Evolutionary conservation across 2,113 vertebrate species (phyloP), one percentile per base, ranked within the genome.

Genomic region (Leptosomus discolor): DNA sequence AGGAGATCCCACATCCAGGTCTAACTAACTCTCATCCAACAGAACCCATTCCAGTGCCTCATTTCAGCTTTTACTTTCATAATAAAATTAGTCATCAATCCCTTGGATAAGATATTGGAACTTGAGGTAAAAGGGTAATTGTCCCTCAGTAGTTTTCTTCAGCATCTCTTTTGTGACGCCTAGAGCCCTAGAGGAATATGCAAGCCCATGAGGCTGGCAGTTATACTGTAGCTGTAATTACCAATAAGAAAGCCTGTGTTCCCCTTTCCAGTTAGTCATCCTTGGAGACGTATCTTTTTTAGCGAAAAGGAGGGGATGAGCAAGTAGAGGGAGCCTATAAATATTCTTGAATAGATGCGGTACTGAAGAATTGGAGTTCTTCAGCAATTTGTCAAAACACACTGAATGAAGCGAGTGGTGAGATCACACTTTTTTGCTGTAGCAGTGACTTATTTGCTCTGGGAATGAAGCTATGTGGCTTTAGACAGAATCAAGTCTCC

Each of bases 341-440:
- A 64, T 95, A 89, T n/a, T 88, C 71, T 68, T 92, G 64, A 93
- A 84, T 91, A 96, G 48, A 51, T 64, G 24, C 0, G 0, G 53
- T 57, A 64, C 56, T 73, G n/a, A 90, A 88, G 67, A 97, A 92
- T 32, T 74, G 15, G 37, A 78, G 68, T 64, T 93, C 34, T 94
- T 90, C 60, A 75, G 69, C 81, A 78, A 78, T 92, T 83, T 94
- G 83, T 96, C 94, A 95, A 96, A 97, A 86, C 64, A 94, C 27
- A 88, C 10, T 0, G 0, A 86, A 78, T 15, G 16, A 92, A 93
- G 29, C 0, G 0, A 82, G 54, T 20, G 34, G 9, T 90, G 76
- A 80, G 58, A 70, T 90, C 4, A 41, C 81, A 7, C 30, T 29
- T 79, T 84, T 92, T 74, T 87, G 0, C 36, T 11, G 1, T 30